Base-by-base conservation (phyloP, 2,888 invertebrate genomes). In the Drosophila setosimentum region DNA sequence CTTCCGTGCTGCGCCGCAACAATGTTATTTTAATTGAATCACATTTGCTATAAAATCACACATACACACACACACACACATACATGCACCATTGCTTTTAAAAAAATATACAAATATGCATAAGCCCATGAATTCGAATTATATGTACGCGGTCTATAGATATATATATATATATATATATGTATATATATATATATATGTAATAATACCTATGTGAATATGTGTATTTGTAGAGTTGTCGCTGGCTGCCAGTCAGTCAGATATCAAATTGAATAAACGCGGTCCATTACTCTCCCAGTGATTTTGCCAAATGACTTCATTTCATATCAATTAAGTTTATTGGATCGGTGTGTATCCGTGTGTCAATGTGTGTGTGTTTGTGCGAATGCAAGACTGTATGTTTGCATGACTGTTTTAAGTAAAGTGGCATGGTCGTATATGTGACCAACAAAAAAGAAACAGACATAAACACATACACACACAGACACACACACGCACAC, bases 301-400 rank as follows among this genome's bases (percentile, higher is more conserved):
- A 82, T 84, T 83, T 83, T 89, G 89, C 91, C 91, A 92, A 92
- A 91, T 92, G 92, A 92, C 91, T 92, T 90, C 92, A 92, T 92
- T 92, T 91, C 87, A 91, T 91, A 92, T 92, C 92, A 92, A 92
- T 92, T 92, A 92, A 89, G 87, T 91, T 90, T 90, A 88, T 90
- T 82, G 90, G 79, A 78, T 70, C 83, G 77, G 66, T 70, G 63
- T 64, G 53, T 60, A 54, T 24, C 55, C 53, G 18, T 24, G 54
- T 66, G 30, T 58, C 32, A 48, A 45, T 50, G 10, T 48, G 24
- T 63, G 40, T 59, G 32, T 59, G 21, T 58, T 16, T 62, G 32
- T 65, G 62, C 24, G 53, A 49, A 54, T 71, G 72, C 63, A 54
- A 55, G 51, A 33, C 40, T 54, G 54, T 40, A 54, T 66, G 54